phyloP scores from a whole-genome alignment of 2,113 vertebrate species.

The Mellivora capensis region DNA sequence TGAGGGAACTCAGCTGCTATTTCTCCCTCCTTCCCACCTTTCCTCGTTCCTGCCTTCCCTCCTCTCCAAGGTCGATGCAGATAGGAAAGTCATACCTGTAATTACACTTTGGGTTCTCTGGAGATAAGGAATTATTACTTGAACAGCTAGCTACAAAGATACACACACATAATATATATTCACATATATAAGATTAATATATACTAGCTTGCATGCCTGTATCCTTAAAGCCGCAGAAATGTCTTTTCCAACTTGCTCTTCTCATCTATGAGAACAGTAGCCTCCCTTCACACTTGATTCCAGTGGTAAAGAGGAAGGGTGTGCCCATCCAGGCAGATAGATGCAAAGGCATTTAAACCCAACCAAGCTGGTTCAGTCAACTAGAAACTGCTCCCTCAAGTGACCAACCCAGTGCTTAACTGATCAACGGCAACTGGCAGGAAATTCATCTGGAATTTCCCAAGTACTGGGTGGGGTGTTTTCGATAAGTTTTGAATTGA shows the following conservation, averaged over 20 bases:
- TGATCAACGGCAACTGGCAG: background rate
- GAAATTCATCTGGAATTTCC: slow-evolving; percentile 17
- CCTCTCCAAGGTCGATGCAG: background rate
- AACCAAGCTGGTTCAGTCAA: background rate
- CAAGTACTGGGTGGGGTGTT: background rate
- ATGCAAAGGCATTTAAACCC: background rate
- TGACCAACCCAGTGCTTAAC: background rate
- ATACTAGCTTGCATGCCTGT: background rate
- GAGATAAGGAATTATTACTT: background rate
- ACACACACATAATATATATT: background rate
- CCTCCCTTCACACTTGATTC: background rate
- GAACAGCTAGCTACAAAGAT: background rate
- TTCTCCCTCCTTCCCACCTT: background rate
- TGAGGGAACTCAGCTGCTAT: background rate
- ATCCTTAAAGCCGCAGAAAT: background rate
- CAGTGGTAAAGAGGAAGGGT: background rate
- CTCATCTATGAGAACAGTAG: background rate
- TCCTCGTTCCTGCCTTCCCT: background rate
- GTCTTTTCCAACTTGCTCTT: background rate
- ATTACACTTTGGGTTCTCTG: background rate
- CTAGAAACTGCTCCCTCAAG: background rate
- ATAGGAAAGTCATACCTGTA: background rate
- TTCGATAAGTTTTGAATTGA: background rate
- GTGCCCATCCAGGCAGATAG: background rate
- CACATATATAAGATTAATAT: background rate